A percentile compares a stretch with the other conserved stretches of the same genome.
phyloP scores from a whole-genome alignment of 2,113 vertebrate species.

The Chionis minor region DNA sequence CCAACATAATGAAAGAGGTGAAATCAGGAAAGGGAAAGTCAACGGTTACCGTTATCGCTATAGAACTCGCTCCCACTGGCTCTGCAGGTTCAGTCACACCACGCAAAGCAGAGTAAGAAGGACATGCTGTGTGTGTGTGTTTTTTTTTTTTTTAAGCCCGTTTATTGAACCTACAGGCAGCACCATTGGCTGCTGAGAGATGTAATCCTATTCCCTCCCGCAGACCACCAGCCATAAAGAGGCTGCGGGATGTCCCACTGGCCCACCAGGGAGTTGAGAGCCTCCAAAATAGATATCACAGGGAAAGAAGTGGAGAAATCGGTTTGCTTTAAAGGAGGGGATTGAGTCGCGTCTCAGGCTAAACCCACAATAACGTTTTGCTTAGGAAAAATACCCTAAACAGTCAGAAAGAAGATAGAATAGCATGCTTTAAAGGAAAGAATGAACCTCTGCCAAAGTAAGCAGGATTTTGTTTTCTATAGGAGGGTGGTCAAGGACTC shows the following conservation, averaged over 20 bases:
- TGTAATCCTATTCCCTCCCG: slow-evolving; percentile 61
- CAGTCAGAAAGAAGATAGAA: slow-evolving; percentile 1
- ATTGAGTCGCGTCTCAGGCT: slow-evolving; percentile 40
- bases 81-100: slow-evolving; percentile 58
- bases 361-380: slow-evolving; percentile 24
- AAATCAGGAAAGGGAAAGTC: slow-evolving; percentile 69
- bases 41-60: slow-evolving; percentile 65
- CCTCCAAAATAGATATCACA: slow-evolving; percentile 66
- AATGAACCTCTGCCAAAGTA: slow-evolving; percentile 58
- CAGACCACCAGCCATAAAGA: slow-evolving; percentile 68
- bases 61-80: slow-evolving; percentile 49
- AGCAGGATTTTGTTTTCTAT: slow-evolving; percentile 50
- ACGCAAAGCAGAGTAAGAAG: slow-evolving; percentile 46
- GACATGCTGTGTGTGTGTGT: slow-evolving; percentile 58
- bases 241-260: neutral
- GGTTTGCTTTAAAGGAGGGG: slow-evolving; percentile 42
- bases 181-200: slow-evolving; percentile 64
- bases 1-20: slow-evolving; percentile 71
- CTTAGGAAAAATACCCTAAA: slow-evolving; percentile 28
- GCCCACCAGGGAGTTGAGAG: slow-evolving; percentile 48
- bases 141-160: neutral
- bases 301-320: slow-evolving; percentile 57
- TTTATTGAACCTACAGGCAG: slow-evolving; percentile 60
- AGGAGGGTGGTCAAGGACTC: slow-evolving; percentile 36
- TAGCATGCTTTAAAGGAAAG: neutral